Evolutionary conservation across 2,888 invertebrate genomes (phyloP), one percentile per base, ranked within the genome.

Genomic region (Hipparchia sbordonii): DNA sequence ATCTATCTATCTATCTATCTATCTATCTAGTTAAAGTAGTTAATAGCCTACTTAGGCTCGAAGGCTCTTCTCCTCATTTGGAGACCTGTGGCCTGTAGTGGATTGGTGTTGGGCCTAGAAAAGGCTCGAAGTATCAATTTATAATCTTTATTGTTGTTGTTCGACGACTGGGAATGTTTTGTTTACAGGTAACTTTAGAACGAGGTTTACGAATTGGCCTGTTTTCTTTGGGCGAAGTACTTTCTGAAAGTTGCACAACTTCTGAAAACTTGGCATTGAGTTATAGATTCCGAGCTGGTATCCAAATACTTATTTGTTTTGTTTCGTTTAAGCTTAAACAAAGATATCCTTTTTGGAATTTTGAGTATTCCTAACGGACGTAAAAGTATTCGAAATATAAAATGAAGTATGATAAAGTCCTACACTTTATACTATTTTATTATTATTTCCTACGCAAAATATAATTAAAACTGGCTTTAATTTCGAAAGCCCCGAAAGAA

Each of bases 271-370:
- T 91, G 87, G 89, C 92, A 93, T 91, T 92, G 91, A 92, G 92
- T 93, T 93, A 93, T 93, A 91, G 92, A 93, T 92, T 91, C 87
- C 89, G 86, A 86, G 90, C 90, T 87, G 89, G 89, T 88, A 89
- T 86, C 87, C 88, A 85, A 90, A 91, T 89, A 89, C 89, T 92
- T 91, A 89, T 89, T 92, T 92, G 90, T 92, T 93, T 91, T 89
- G 87, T 87, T 89, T 85, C 84, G 83, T 89, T 89, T 86, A 85
- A 84, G 87, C 87, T 88, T 88, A 92, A 92, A 91, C 89, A 91
- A 87, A 87, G 87, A 89, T 89, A 86, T 86, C 82, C 82, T 84
- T 83, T 85, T 82, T 85, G 84, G 87, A 86, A 82, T 86, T 77
- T 79, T 77, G 80, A 79, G 76, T 79, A 79, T 81, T 79, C 76